Conservation (phyloP, 2,797 vertebrate genomes). For the Anisognathus igniventris region DNA sequence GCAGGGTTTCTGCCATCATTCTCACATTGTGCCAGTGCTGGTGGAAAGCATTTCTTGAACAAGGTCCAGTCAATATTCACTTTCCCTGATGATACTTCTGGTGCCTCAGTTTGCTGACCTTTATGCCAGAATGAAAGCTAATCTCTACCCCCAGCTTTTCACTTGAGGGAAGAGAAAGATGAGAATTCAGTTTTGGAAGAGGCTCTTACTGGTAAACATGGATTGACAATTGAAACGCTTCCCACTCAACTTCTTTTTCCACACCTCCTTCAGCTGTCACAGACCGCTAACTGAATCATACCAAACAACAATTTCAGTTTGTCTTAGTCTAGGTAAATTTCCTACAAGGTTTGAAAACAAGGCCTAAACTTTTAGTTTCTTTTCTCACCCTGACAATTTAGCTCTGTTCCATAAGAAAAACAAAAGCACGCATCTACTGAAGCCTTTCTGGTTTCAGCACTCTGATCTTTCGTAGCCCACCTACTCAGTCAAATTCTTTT, state of each 20-base stretch:
- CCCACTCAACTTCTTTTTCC: background rate
- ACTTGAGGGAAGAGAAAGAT: background rate
- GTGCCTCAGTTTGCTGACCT: background rate
- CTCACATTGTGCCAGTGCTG: background rate
- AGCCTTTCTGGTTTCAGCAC: background rate
- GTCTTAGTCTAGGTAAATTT: background rate
- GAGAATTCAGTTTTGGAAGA: background rate
- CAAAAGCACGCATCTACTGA: background rate
- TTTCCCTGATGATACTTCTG: background rate
- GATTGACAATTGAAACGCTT: background rate
- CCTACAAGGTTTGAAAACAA: background rate
- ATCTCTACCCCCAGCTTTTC: slow-evolving; percentile 1
- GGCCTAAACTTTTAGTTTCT: background rate
- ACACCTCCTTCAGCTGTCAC: background rate
- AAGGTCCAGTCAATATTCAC: background rate
- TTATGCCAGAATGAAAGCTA: background rate
- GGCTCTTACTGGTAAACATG: background rate
- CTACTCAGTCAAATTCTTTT: background rate
- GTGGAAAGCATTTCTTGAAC: background rate
- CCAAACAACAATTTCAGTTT: background rate
- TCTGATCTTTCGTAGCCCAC: background rate
- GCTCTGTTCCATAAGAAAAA: background rate
- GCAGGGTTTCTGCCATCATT: background rate
- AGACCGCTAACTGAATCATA: background rate
- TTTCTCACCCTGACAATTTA: background rate